Conservation (phyloP, 2,888 invertebrate genomes). For the Drosophila neutralis region DNA sequence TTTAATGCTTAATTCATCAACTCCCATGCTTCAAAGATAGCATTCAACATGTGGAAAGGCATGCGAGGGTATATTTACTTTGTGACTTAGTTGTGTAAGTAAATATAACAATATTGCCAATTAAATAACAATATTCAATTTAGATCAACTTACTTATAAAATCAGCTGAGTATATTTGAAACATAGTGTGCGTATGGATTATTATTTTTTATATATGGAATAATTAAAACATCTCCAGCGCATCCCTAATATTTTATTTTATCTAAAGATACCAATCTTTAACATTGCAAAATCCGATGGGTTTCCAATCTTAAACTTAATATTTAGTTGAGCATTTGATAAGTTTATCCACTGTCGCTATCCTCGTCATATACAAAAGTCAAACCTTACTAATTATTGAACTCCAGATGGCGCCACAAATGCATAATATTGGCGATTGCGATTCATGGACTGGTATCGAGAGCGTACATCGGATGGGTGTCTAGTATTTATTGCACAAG, state of each 20-base stretch:
- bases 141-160: neutral
- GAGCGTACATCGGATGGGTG: neutral
- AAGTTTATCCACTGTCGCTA: neutral
- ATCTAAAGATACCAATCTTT: neutral
- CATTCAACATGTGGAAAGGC: too few species aligned
- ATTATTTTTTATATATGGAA: neutral
- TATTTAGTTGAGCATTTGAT: neutral
- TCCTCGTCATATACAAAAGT: neutral
- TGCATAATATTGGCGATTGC: neutral
- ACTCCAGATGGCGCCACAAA: constrained; percentile 2
- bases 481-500: neutral
- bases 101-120: neutral
- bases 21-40: constrained; percentile 29
- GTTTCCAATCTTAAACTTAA: neutral
- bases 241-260: neutral
- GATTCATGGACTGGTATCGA: neutral
- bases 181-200: neutral
- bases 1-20: constrained; percentile 42
- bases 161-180: neutral
- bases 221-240: neutral
- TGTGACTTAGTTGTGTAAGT: neutral
- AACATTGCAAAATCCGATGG: neutral
- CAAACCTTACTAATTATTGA: neutral
- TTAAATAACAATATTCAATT: neutral
- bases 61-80: neutral